Percentiles rank a stretch among this genome's conserved stretches.
These are phyloP conservation scores for Priocnemis perturbator DNA, from an alignment of 2,888 invertebrate species.

Conservation along the genomic window DNA sequence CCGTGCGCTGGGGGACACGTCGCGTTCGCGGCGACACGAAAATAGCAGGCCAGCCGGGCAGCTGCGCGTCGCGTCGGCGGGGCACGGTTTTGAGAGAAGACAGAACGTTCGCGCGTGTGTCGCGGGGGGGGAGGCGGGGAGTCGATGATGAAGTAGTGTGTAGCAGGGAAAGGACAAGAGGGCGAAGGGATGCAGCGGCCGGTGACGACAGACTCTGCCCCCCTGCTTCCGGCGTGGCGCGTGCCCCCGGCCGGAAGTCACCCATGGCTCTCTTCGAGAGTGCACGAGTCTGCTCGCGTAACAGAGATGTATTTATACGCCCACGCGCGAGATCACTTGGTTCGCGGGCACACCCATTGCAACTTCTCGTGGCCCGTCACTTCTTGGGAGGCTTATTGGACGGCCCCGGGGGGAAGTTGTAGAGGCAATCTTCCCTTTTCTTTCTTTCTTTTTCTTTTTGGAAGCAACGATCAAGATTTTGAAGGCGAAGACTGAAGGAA, in stretches of 20 bases:
- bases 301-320: conserved; percentile 33
- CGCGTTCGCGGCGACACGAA: conserved; percentile 38
- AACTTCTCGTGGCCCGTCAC: no score
- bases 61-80: conserved; percentile 25
- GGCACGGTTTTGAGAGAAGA: conserved; percentile 40
- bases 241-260: conserved; percentile 63
- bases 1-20: conserved; percentile 14
- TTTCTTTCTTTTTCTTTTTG: no score
- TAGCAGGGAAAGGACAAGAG: neutral
- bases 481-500: no score
- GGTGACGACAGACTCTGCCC: conserved; percentile 58
- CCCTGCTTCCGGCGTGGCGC: conserved; percentile 65
- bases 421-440: no score
- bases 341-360: neutral
- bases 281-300: neutral
- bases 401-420: no score
- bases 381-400: no score
- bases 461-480: no score
- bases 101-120: conserved; percentile 34
- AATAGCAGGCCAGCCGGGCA: conserved; percentile 48
- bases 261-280: conserved; percentile 10
- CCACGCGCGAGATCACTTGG: neutral
- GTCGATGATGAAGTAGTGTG: neutral
- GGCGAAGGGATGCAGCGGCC: conserved; percentile 30
- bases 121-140: conserved; percentile 14